Percentiles rank a stretch among this genome's conserved stretches.
phyloP scores from a whole-genome alignment of 2,797 vertebrate genomes.

The Sebastes minor region DNA sequence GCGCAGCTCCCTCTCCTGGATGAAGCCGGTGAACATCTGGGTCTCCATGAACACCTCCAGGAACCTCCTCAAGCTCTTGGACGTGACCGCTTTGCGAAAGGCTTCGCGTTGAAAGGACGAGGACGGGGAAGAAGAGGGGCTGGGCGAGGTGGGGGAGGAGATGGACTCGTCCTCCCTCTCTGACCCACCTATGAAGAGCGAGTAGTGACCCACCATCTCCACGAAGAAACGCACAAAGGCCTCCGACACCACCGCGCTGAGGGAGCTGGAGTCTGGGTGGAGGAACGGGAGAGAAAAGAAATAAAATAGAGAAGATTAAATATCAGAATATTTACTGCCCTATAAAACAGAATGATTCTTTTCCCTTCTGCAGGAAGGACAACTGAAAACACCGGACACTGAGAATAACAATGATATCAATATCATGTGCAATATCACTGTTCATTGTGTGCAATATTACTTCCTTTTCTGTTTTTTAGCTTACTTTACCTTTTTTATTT shows the following conservation, averaged over 20 bases:
- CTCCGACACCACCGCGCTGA: constrained; percentile 93
- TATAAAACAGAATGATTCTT: not conserved
- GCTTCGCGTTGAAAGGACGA: constrained; percentile 90
- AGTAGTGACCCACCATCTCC: constrained; percentile 95
- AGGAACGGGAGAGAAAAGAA: not conserved
- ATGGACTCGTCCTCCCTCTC: constrained; percentile 91
- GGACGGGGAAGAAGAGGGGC: constrained; percentile 68
- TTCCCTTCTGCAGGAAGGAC: no score
- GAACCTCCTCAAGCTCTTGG: constrained; percentile 93
- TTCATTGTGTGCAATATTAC: no score
- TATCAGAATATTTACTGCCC: not conserved
- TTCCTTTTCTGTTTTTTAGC: no score
- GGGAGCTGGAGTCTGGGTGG: constrained; percentile 82
- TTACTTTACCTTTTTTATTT: no score
- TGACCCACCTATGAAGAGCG: constrained; percentile 87
- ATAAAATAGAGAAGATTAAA: not conserved
- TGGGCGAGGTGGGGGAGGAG: constrained; percentile 69
- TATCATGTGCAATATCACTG: no score
- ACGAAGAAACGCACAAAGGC: constrained; percentile 98
- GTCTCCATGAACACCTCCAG: constrained; percentile 99
- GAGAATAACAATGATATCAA: no score
- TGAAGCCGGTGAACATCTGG: constrained; percentile 94
- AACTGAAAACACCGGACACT: no score
- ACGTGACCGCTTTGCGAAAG: constrained; percentile 95
- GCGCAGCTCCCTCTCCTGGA: constrained; percentile 93